Percentiles rank a stretch among this genome's conserved stretches.
These are phyloP conservation scores for Meteorus sp. DNA, from an alignment of 1,140 invertebrate genomes.

Conservation along the genomic window DNA sequence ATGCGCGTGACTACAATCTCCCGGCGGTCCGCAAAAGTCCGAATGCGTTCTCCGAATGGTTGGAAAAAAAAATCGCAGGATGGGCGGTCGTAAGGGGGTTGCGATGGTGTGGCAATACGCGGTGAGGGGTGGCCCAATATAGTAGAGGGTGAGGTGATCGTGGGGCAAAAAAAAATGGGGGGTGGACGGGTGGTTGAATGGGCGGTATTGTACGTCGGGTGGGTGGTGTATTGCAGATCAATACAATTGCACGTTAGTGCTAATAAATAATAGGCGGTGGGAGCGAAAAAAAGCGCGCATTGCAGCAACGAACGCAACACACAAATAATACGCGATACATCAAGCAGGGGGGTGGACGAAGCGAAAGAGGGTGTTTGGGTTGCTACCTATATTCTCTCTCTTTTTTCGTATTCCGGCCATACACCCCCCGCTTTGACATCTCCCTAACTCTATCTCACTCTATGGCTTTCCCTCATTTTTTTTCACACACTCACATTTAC, in stretches of 20 bases:
- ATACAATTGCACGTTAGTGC: conserved; percentile 62
- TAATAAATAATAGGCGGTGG: conserved; percentile 62
- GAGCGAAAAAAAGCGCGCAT: conserved; percentile 60
- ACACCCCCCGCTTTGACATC: no score
- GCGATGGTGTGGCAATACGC: conserved; percentile 23
- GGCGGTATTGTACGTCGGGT: conserved; percentile 15
- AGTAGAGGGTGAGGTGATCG: neutral
- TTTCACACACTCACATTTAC: conserved; percentile 29
- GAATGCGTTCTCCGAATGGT: conserved; percentile 58
- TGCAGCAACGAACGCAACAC: conserved; percentile 59
- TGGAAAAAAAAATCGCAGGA: conserved; percentile 55
- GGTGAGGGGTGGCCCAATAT: neutral
- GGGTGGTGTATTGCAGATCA: conserved; percentile 60
- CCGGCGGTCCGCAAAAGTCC: conserved; percentile 46
- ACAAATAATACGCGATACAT: conserved; percentile 61
- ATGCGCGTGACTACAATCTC: conserved; percentile 35
- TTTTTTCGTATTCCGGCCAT: no score
- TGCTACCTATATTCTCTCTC: conserved; percentile 42
- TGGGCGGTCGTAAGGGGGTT: conserved; percentile 41
- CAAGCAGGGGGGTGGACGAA: conserved; percentile 46
- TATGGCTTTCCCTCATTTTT: conserved; percentile 18
- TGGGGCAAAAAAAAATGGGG: no score
- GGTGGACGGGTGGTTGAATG: conserved; percentile 23
- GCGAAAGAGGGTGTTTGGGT: conserved; percentile 25
- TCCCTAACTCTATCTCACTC: conserved; percentile 5